Percentiles rank a stretch among this genome's conserved stretches.
phyloP scores from a whole-genome alignment of 1,140 invertebrate species.

The Riptortus pedestris region DNA sequence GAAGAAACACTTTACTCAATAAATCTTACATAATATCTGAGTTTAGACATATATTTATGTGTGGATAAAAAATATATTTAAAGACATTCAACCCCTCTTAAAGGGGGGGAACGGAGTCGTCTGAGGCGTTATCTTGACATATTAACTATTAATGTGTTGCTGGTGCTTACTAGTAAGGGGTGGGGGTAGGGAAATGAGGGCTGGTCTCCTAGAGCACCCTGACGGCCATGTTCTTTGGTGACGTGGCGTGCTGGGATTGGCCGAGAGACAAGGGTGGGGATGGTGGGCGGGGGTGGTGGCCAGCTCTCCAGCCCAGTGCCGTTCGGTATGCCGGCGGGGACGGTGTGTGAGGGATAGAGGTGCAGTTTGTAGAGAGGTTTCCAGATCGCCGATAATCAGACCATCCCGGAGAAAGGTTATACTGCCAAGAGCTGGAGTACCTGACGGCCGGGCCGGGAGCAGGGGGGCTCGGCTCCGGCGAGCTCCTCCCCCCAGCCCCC shows the following conservation, averaged over 20 bases:
- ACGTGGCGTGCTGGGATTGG: background rate
- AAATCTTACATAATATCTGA: no score
- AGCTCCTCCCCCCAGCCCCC: slow-evolving; percentile 30
- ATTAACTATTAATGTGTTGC: background rate
- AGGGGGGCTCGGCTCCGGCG: slow-evolving; percentile 24
- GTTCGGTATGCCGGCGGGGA: background rate
- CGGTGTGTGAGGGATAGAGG: background rate
- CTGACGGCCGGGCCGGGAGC: slow-evolving; percentile 29
- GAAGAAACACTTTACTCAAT: no score
- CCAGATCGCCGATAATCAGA: no score
- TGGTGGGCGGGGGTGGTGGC: slow-evolving; percentile 3
- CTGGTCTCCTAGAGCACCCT: background rate
- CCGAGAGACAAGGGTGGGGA: background rate
- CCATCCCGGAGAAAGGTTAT: no score
- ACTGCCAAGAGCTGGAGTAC: slow-evolving; percentile 28
- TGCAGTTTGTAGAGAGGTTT: background rate
- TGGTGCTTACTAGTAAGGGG: background rate
- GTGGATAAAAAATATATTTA: no score
- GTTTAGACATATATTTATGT: no score
- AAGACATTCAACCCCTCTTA: no score
- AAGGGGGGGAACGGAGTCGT: background rate
- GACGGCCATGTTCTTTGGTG: background rate
- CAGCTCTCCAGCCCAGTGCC: background rate
- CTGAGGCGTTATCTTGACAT: background rate
- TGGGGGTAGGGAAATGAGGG: background rate